Evolutionary conservation across 1,140 invertebrate species (phyloP).

Genomic region (Conus ventricosus): DNA sequence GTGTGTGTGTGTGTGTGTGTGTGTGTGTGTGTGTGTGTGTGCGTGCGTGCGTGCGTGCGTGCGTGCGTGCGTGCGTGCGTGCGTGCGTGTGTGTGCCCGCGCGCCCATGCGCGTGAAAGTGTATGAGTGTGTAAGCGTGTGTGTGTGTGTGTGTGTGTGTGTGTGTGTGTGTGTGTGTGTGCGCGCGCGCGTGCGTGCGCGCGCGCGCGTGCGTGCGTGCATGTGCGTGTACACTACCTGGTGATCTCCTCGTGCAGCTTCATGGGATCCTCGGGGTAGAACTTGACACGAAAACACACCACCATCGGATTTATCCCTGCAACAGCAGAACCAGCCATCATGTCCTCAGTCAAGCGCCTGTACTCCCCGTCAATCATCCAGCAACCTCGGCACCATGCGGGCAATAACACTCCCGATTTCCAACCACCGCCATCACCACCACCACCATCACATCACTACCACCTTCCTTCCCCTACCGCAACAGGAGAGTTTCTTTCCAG

Average conservation of each 20-base stretch:
- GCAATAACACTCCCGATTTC: too few species aligned
- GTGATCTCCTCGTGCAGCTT: conserved; percentile 74
- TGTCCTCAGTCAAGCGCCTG: background rate
- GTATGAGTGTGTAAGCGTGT: background rate
- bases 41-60: background rate
- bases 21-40: background rate
- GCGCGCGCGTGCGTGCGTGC: background rate
- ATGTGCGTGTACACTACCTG: conserved; percentile 57
- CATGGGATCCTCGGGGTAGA: conserved; percentile 73
- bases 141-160: background rate
- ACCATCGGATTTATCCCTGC: conserved; percentile 71
- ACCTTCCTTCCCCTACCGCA: background rate
- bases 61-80: background rate
- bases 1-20: background rate
- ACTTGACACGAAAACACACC: conserved; percentile 74
- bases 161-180: too few species aligned
- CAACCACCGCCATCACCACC: background rate
- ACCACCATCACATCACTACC: background rate
- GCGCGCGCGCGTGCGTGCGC: too few species aligned
- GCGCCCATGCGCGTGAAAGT: background rate
- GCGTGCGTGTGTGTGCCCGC: background rate
- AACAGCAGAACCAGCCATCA: conserved; percentile 25
- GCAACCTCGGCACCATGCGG: too few species aligned
- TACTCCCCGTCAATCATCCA: background rate
- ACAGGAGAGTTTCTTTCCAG: too few species aligned